Evolutionary conservation across 2,113 vertebrate species (phyloP), one percentile per base, ranked within the genome.

Genomic region (Callionymus lyra): DNA sequence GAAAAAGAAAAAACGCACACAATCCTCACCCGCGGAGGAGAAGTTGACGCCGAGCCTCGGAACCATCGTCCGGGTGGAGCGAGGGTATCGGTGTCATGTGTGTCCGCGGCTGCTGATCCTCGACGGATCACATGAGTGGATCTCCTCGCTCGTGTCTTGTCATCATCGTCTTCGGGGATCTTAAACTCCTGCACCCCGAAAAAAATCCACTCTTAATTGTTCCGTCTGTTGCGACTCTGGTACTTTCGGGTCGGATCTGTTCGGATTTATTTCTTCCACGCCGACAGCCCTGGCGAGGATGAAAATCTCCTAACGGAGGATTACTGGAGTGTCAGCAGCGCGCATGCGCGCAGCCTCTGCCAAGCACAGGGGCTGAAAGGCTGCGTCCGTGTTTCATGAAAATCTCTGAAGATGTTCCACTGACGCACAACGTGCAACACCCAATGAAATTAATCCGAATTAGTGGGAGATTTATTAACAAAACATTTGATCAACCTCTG

Each of bases 271-370:
- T 53, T 59, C 56, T 43, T 47, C 62, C 64, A 59, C 67, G 31
- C 65, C 47, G 65, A 34, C 36, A 46, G 47, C 45, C n/a, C 41
- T 41, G 74, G 60, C 58, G 53, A 50, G 71, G 76, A 74, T 74
- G 82, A 64, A n/a, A 44, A 71, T 71, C 68, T 67, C 72, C 68
- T 59, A 48, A 57, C 66, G 66, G 74, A 58, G 77, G 80, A 83
- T 85, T 81, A 82, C 60, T 37, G 70, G 80, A 70, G 78, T 75
- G 81, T 85, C 79, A 75, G 77, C 68, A 80, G 48, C 4, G 65
- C 85, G 79, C 85, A 84, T 53, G 85, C 85, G 85, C 83, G 67
- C 5, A n/a, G 3, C 44, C 32, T 13, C 38, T 14, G 45, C 16
- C 27, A 38, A 56, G 39, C 50, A 47, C 50, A 53, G 58, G 36